phyloP scores from a whole-genome alignment of 2,888 invertebrate species.

The Ommatoiulus sabulosus region DNA sequence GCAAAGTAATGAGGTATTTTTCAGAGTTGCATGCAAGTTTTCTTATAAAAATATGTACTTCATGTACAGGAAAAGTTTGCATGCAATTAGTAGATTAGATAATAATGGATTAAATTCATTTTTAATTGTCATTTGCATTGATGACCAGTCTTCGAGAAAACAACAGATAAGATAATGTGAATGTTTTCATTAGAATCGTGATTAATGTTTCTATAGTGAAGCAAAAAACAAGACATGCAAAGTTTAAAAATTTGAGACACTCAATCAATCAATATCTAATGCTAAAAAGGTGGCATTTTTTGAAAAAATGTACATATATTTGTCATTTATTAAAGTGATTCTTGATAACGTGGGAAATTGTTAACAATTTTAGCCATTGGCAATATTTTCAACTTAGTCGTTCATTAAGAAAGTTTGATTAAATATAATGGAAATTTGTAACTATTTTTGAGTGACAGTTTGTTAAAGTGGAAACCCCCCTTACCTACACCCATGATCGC shows the following conservation, averaged over 20 bases:
- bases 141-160: neutral
- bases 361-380: no score
- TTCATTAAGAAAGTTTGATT: no score
- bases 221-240: neutral
- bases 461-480: no score
- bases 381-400: no score
- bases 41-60: neutral
- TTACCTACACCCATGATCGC: no score
- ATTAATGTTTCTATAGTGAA: neutral
- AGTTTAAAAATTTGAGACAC: neutral
- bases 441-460: no score
- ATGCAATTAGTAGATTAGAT: neutral
- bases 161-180: neutral
- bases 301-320: no score
- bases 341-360: no score
- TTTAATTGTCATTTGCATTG: neutral
- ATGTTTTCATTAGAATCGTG: slow-evolving; percentile 20
- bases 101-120: neutral
- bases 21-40: neutral
- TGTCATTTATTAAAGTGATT: no score
- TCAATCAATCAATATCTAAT: neutral
- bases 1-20: no score
- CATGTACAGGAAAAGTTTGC: neutral
- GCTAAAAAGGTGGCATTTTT: no score
- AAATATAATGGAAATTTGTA: no score